Percentiles rank a stretch among this genome's conserved stretches.
Evolutionary conservation across 2,888 invertebrate genomes (phyloP).

Genomic region (Choristoneura rosaceana): DNA sequence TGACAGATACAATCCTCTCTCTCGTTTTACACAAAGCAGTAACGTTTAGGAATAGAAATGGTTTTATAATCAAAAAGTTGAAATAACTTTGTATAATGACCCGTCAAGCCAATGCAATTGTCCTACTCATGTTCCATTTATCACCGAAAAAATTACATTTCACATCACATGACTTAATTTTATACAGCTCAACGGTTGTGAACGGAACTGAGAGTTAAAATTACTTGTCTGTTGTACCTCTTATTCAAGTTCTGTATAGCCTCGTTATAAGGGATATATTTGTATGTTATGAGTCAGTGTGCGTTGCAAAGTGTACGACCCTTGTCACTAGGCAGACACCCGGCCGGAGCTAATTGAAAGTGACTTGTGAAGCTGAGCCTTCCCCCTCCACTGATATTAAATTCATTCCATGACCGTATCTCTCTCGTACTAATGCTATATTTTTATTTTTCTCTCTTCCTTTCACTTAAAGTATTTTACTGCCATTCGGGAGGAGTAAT

Average conservation of each 20-base stretch:
- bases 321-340: slow-evolving; percentile 53
- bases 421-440: slow-evolving; percentile 3
- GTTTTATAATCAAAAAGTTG: neutral
- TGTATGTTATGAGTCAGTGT: neutral
- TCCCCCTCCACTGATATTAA: slow-evolving; percentile 40
- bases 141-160: slow-evolving; percentile 6
- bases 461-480: slow-evolving; percentile 4
- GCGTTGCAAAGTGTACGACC: slow-evolving; percentile 52
- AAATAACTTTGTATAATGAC: slow-evolving; percentile 1
- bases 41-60: neutral
- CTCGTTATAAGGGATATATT: slow-evolving; percentile 16
- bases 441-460: slow-evolving; percentile 15
- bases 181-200: neutral
- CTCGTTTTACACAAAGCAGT: neutral
- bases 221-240: slow-evolving; percentile 6
- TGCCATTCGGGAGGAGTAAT: neutral
- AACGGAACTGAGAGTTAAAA: slow-evolving; percentile 19
- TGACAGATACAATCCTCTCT: neutral
- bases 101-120: neutral
- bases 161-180: neutral
- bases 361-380: slow-evolving; percentile 49
- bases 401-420: slow-evolving; percentile 35
- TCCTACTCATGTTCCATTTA: neutral
- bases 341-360: slow-evolving; percentile 57
- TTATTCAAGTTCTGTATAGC: neutral